Conservation (phyloP, 2,888 invertebrate species). For the Lasioglossum leucozonium region DNA sequence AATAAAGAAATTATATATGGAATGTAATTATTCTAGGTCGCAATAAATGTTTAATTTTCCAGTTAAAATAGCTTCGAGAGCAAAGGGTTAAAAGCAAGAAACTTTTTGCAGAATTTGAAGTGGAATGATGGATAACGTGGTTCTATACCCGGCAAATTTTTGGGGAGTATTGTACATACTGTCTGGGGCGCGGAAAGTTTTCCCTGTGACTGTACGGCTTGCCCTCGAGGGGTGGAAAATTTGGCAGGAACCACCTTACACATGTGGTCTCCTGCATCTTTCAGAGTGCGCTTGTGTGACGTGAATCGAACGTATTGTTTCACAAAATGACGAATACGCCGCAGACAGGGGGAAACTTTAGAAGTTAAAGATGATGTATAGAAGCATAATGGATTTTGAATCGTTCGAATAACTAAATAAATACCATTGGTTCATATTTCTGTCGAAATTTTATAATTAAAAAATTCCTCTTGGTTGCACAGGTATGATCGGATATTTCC, state of each 20-base stretch:
- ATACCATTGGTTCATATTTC: not conserved
- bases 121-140: not conserved
- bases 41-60: no score
- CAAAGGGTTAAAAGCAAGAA: no score
- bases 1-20: no score
- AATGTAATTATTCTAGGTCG: no score
- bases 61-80: no score
- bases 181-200: not conserved
- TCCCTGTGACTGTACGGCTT: conserved; percentile 34
- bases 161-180: conserved; percentile 3
- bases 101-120: not conserved
- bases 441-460: not conserved
- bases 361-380: not conserved
- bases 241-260: conserved; percentile 42
- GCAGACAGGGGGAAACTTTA: not conserved
- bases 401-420: not conserved
- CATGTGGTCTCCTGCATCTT: conserved; percentile 36
- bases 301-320: not conserved
- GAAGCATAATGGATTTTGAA: not conserved
- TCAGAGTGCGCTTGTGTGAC: conserved; percentile 16
- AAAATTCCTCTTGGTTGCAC: not conserved
- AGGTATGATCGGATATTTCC: not conserved
- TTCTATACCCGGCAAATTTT: not conserved
- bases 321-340: not conserved
- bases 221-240: conserved; percentile 52